Evolutionary conservation across 2,113 vertebrate species (phyloP).

Genomic region (Esox niger): DNA sequence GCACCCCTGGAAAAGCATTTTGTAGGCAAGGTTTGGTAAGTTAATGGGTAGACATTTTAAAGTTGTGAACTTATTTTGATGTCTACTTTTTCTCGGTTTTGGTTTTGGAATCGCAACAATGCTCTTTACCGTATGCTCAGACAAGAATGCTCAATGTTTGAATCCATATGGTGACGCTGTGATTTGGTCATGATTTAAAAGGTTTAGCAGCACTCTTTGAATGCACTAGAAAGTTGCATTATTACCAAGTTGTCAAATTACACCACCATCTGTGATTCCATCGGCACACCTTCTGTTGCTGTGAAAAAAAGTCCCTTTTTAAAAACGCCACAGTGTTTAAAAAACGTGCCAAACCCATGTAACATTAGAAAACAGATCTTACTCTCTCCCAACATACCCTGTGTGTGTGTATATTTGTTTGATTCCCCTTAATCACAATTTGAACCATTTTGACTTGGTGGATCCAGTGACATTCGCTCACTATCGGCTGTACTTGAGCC

Average conservation of each 20-base stretch:
- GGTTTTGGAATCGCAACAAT: background rate
- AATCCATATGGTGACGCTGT: background rate
- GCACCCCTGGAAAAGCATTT: too few species aligned
- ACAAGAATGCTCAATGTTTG: background rate
- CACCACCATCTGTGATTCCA: background rate
- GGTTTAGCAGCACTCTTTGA: background rate
- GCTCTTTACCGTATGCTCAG: background rate
- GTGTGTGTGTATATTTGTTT: constrained; percentile 15
- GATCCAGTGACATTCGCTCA: background rate
- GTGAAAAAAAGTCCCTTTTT: constrained; percentile 6
- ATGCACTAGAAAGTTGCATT: background rate
- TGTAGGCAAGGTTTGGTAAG: background rate
- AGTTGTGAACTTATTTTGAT: background rate
- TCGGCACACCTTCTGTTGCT: background rate
- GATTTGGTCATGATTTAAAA: background rate
- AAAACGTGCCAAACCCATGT: background rate
- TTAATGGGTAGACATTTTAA: background rate
- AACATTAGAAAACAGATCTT: constrained; percentile 12
- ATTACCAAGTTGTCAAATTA: too few species aligned
- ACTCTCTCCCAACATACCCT: constrained; percentile 15
- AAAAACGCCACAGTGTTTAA: background rate
- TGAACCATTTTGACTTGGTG: background rate
- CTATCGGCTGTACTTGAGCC: constrained; percentile 23
- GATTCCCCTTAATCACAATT: constrained; percentile 17
- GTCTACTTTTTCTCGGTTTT: background rate